These are phyloP conservation scores for Varroa destructor DNA, from an alignment of 1,140 invertebrate genomes.

Conservation along the genomic window DNA sequence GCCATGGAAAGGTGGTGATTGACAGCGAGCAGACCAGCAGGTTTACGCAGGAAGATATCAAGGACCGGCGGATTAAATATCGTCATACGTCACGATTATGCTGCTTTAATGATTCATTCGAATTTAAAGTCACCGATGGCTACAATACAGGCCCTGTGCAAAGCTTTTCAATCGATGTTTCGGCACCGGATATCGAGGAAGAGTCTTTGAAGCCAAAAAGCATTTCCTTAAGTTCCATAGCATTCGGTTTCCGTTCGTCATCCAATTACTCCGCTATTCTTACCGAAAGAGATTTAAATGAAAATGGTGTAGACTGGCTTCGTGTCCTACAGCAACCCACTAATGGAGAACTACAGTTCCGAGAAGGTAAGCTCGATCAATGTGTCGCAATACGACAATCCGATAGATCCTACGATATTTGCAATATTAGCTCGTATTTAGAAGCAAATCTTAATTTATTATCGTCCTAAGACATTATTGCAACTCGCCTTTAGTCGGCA, in stretches of 20 bases:
- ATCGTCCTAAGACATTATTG: too few relatives aligned
- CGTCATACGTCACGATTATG: background rate
- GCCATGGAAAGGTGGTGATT: constrained; percentile 9
- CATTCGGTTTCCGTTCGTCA: background rate
- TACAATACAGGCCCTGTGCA: constrained; percentile 13
- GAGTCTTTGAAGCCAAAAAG: constrained; percentile 5
- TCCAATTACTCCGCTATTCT: constrained; percentile 4
- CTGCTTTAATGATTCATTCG: constrained; percentile 11
- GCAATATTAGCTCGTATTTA: too few relatives aligned
- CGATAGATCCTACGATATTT: too few relatives aligned
- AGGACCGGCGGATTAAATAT: constrained; percentile 7
- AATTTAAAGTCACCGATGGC: constrained; percentile 24
- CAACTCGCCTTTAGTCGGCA: too few relatives aligned
- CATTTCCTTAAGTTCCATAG: background rate
- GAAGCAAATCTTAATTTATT: too few relatives aligned
- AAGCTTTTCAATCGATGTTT: constrained; percentile 2
- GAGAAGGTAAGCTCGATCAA: background rate
- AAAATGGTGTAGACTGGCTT: background rate
- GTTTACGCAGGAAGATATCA: constrained; percentile 21
- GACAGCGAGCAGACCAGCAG: background rate
- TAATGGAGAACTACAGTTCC: constrained; percentile 4
- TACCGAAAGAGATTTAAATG: background rate
- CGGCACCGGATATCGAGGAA: background rate
- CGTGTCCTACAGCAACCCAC: background rate
- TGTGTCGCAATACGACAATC: too few relatives aligned